Base-by-base conservation (phyloP, 2,797 vertebrate species). In the Lacerta agilis region DNA sequence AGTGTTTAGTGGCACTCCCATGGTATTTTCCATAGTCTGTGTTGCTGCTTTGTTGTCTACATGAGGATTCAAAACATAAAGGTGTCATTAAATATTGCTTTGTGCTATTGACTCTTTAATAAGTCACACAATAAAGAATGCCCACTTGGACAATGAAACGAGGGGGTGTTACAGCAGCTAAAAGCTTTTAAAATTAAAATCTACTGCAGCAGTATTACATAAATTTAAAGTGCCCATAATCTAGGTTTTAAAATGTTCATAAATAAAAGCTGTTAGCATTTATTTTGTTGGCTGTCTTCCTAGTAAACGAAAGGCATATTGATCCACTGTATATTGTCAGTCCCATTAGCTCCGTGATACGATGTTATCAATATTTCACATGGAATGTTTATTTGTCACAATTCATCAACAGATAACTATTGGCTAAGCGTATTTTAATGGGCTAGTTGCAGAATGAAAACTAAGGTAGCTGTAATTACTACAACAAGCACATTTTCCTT, bases 91-190 rank as follows among this genome's bases (percentile, higher is more conserved):
- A 84, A 61, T 87, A 80, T 11, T 85, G 33, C 69, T 85, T 87
- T 90, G 49, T 82, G 82, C 78, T 89, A 67, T 64, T 82, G 86
- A 88, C 25, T 76, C 29, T 10, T 87, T 91, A 90, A 86, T 93
- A 90, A 90, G 87, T 90, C 85, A 91, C 38, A 82, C 81, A 90
- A 86, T 86, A 41, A 79, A 92, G 5, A 36, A 83, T 82, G 9
- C 86, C 89, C 85, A 90, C 64, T 25, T 89, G 78, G 38, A 88
- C 73, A 58, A 71, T 89, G 78, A 93, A 91, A 86, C 87, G 87
- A 81, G 11, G 61, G 58, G 86, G 81, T 29, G 58, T 58, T 43
- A 38, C 38, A 86, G 88, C 86, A 89, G 64, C 86, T 83, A 82
- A 90, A 23, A 67, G 0, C 64, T 85, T 86, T 89, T 84, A 43